Conservation (phyloP, 2,888 invertebrate species). For the Cantharis lateralis region DNA sequence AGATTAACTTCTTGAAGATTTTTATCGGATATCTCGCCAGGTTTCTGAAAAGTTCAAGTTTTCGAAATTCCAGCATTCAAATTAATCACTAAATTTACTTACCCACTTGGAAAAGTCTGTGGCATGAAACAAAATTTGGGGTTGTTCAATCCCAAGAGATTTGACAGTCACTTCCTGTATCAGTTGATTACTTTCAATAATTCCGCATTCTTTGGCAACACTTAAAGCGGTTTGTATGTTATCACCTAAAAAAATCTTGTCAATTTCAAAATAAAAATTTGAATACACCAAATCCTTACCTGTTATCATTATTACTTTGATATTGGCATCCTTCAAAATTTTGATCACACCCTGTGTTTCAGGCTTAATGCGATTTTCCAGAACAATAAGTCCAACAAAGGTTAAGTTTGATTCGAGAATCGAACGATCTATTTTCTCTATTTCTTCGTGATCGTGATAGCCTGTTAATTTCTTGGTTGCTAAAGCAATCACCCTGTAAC, state of each 20-base stretch:
- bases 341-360: conserved; percentile 81
- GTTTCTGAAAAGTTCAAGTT: too few relatives aligned
- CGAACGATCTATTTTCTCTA: conserved; percentile 73
- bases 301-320: conserved; percentile 95
- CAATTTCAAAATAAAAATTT: not conserved
- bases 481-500: conserved; percentile 89
- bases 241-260: conserved; percentile 62
- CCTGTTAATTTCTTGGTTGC: conserved; percentile 69
- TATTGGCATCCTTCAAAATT: conserved; percentile 78
- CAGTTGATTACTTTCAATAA: conserved; percentile 58
- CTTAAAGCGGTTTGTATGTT: conserved; percentile 90
- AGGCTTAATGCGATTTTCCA: conserved; percentile 93
- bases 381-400: conserved; percentile 86
- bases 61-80: too few relatives aligned
- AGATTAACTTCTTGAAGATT: not conserved
- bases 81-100: not conserved
- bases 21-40: not conserved
- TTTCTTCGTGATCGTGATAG: conserved; percentile 67
- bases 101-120: not conserved
- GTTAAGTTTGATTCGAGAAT: conserved; percentile 80
- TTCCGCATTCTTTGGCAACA: conserved; percentile 89
- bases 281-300: conserved; percentile 59
- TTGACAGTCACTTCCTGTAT: conserved; percentile 7
- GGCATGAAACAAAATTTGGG: not conserved
- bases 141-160: not conserved